Conservation (phyloP, 2,113 vertebrate genomes). For the Malurus elegans region DNA sequence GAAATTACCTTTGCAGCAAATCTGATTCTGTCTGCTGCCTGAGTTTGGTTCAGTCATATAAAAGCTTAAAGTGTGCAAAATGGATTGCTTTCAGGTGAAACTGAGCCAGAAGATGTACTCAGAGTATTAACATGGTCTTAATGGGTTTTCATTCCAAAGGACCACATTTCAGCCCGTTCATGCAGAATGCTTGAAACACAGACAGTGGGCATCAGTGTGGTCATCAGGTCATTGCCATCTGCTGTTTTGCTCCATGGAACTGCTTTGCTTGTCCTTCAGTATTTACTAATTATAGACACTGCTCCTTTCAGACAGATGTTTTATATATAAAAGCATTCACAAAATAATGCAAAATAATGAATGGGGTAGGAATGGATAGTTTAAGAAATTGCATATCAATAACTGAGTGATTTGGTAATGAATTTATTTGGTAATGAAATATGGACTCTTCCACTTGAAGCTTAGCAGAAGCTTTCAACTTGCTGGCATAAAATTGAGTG, state of each 20-base stretch:
- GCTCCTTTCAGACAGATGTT: neutral
- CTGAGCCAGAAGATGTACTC: neutral
- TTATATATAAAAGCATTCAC: neutral
- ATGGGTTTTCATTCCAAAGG: neutral
- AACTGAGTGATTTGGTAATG: neutral
- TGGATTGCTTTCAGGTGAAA: neutral
- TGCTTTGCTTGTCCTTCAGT: neutral
- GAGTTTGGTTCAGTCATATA: neutral
- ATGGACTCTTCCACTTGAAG: neutral
- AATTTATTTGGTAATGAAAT: neutral
- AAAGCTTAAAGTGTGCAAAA: neutral
- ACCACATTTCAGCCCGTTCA: neutral
- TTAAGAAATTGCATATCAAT: neutral
- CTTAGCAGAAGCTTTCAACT: neutral
- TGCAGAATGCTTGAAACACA: neutral
- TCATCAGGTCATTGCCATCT: fast-evolving
- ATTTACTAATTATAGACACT: neutral
- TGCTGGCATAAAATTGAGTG: neutral
- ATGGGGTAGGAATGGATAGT: neutral
- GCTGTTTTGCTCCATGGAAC: neutral
- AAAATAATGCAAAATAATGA: neutral
- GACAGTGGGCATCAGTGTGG: no score
- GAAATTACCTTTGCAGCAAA: neutral
- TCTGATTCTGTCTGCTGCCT: neutral
- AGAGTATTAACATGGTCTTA: fast-evolving